These are phyloP conservation scores for Neolamprologus caudopunctatus DNA, from an alignment of 2,113 vertebrate genomes.

Conservation along the genomic window DNA sequence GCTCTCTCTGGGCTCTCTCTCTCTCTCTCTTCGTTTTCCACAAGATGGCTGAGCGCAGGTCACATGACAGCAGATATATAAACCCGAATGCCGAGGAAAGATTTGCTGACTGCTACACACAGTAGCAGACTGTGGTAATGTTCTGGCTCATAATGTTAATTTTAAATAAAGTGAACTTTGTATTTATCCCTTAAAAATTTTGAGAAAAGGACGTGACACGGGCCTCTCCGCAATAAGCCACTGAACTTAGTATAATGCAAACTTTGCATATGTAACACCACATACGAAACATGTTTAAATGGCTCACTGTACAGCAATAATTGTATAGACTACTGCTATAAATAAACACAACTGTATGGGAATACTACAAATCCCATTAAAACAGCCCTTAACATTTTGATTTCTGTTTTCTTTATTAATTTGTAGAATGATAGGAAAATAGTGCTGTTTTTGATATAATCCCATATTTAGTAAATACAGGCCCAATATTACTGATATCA, in stretches of 20 bases:
- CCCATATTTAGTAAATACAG: background rate
- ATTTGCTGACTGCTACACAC: slow-evolving; percentile 46
- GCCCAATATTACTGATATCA: background rate
- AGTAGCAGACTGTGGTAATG: background rate
- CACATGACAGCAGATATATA: slow-evolving; percentile 69
- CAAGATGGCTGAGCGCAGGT: slow-evolving; percentile 76
- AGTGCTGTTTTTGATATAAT: background rate
- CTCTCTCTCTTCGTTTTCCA: slow-evolving; percentile 61
- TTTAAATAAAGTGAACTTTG: background rate
- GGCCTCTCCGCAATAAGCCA: background rate
- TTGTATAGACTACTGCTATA: background rate
- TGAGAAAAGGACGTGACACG: background rate
- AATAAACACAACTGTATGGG: background rate
- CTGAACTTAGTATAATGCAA: background rate
- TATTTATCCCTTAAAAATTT: background rate
- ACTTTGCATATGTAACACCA: background rate
- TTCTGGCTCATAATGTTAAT: background rate
- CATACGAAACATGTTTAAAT: background rate
- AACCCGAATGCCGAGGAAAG: slow-evolving; percentile 53
- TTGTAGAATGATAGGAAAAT: background rate
- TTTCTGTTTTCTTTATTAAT: background rate
- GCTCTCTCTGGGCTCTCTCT: slow-evolving; percentile 24
- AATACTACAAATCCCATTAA: background rate
- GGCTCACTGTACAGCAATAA: background rate
- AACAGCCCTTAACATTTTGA: background rate